Percentiles rank a stretch among this genome's conserved stretches.
These are phyloP conservation scores for Helicoverpa assulta DNA, from an alignment of 2,888 invertebrate species.

Conservation along the genomic window DNA sequence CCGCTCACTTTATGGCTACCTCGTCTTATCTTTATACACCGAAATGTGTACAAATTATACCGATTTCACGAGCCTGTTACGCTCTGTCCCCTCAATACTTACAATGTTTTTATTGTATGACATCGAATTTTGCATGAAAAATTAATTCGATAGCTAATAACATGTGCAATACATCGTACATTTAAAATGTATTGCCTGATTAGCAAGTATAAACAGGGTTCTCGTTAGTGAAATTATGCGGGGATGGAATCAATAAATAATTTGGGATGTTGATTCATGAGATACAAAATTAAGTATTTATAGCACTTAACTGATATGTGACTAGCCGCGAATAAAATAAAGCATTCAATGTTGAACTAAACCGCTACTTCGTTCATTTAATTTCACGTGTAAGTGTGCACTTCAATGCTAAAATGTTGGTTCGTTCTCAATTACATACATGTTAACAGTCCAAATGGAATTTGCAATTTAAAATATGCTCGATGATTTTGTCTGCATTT, in stretches of 20 bases:
- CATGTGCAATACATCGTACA: constrained; percentile 53
- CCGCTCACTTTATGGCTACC: constrained; percentile 56
- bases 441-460: constrained; percentile 29
- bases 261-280: constrained; percentile 49
- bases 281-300: constrained; percentile 56
- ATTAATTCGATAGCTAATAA: constrained; percentile 49
- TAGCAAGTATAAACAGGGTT: constrained; percentile 66
- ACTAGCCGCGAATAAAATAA: constrained; percentile 12
- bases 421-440: constrained; percentile 48
- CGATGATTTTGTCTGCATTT: constrained; percentile 12
- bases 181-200: constrained; percentile 60
- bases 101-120: constrained; percentile 41
- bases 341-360: constrained; percentile 10
- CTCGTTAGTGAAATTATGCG: constrained; percentile 58
- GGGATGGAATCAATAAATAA: constrained; percentile 55
- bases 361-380: constrained; percentile 13
- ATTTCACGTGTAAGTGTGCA: constrained; percentile 37
- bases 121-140: constrained; percentile 48
- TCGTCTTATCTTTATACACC: constrained; percentile 68
- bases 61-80: constrained; percentile 33
- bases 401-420: constrained; percentile 33
- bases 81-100: constrained; percentile 41
- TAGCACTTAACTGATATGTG: constrained; percentile 49
- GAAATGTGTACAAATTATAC: constrained; percentile 51
- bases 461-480: constrained; percentile 34